Base-by-base conservation (phyloP, 2,888 invertebrate genomes). In the Nysson spinosus region DNA sequence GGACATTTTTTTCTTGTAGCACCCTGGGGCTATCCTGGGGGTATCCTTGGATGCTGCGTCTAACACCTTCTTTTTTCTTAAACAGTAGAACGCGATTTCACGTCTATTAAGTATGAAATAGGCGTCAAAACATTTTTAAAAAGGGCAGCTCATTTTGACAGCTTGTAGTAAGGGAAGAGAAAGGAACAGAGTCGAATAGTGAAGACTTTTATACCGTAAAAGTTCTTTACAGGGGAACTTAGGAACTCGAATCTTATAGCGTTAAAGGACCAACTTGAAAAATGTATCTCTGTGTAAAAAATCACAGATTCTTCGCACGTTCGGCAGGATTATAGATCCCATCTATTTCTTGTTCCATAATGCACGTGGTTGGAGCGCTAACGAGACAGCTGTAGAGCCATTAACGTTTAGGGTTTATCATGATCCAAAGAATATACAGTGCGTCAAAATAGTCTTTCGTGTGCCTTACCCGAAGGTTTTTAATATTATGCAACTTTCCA, bases 1-100 rank as follows among this genome's bases (percentile, higher is more conserved):
- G 50, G 54, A 50, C 46, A 73, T 71, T 73, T 75, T 74, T 69
- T 72, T 73, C 72, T 65, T 75, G 60, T 66, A 73, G 73, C 68
- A 72, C 70, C 72, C 64, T 50, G 32, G 28, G 69, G 60, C 57
- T 56, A 32, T 56, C 28, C 35, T 57, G 56, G 64, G 40, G 54
- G n/a, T n/a, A n/a, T n/a, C n/a, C n/a, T n/a, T n/a, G n/a, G n/a
- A n/a, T n/a, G n/a, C n/a, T 72, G 72, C 78, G 75, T 72, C 73
- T 75, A n/a, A 69, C 39, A 42, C 55, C 58, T 58, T 72, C 67
- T 69, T 56, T 73, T 58, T 32, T 46, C 35, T 35, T 50, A 19
- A 42, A 55, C 47, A 34, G n/a, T 39, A 26, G 22, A 40, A 35
- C 35, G 16, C 34, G 39, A 37, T 52, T 69, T 60, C 43, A 55